Evolutionary conservation across 2,797 vertebrate species (phyloP).

Genomic region (Octomys mimax): DNA sequence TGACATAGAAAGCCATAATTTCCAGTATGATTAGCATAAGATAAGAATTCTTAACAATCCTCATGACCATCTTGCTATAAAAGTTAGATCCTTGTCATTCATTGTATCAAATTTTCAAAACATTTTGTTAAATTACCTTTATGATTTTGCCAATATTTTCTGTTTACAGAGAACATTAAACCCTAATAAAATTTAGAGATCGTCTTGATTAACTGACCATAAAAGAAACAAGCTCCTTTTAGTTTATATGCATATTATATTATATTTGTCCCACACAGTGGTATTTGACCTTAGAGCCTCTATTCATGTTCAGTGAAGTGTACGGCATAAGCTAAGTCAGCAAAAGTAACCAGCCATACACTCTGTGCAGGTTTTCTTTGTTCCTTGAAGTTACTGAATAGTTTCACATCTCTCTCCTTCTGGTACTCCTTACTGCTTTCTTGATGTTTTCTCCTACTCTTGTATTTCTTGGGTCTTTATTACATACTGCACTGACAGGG

Average conservation of each 20-base stretch:
- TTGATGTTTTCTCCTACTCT: not conserved
- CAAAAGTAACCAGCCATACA: not conserved
- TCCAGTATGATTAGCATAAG: not conserved
- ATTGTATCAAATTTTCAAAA: not conserved
- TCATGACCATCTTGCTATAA: not conserved
- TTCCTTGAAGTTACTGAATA: not conserved
- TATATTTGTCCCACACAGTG: not conserved
- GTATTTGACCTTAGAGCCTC: conserved; percentile 21
- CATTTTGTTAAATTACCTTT: not conserved
- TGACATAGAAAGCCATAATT: not conserved
- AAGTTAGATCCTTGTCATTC: not conserved
- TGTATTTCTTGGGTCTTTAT: not conserved
- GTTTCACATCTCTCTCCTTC: not conserved
- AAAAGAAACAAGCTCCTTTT: not conserved
- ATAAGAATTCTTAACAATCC: not conserved
- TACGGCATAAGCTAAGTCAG: not conserved
- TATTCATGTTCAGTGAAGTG: not conserved
- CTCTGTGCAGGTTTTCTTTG: not conserved
- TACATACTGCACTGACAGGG: not conserved
- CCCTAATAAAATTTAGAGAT: not conserved
- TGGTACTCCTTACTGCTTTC: not conserved
- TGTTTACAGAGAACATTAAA: not conserved
- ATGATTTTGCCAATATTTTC: not conserved
- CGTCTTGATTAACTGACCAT: not conserved
- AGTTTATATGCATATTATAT: not conserved